Evolutionary conservation across 92 coral and sea anemone species (phyloP), one percentile per base, ranked within the genome.

Genomic region (Chrysogorgia sp.): DNA sequence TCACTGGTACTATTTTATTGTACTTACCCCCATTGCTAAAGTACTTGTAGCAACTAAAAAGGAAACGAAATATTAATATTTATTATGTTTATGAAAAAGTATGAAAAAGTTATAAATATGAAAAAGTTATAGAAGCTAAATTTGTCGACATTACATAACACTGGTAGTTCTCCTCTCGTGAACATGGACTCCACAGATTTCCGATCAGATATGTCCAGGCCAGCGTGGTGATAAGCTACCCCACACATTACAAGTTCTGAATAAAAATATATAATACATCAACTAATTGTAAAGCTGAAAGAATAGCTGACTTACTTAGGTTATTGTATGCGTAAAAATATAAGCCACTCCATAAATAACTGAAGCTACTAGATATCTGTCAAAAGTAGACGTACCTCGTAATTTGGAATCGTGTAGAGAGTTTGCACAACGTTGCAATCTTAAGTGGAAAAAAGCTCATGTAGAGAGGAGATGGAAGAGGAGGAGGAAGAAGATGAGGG

Each of bases 171-270:
- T 23, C 99, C 99, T 75, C 86, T 91, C 9, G 90, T 74, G 49
- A 96, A 96, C 91, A 90, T 71, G 40, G 90, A 43, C 61, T 96
- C 99, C 34, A 92, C 74, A 19, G 71, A 82, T 41, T 89, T 92
- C 41, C 99, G 81, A 68, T 96, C 99, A 21, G 90, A 67, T 6
- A 77, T 71, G 65, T 96, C 99, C 58, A 96, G 80, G n/a, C 99
- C 97, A 24, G 99, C 99, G 50, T 96, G 99, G 62, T 96, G 99
- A 70, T 96, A 96, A 10, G 91, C 99, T 49, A 96, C 92, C 23
- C 99, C 99, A 77, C 96, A 92, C 25, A 91, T 91, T 41, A 96
- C 91, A 25, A 96, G 87, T 76, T 96, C 99, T 96, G 53, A 29
- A 20, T 67, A 52, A 31, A 20, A 22, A 52, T n/a, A 35, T 43